These are phyloP conservation scores for Agonopterix heracliana DNA, from an alignment of 2,888 invertebrate genomes.

Conservation along the genomic window DNA sequence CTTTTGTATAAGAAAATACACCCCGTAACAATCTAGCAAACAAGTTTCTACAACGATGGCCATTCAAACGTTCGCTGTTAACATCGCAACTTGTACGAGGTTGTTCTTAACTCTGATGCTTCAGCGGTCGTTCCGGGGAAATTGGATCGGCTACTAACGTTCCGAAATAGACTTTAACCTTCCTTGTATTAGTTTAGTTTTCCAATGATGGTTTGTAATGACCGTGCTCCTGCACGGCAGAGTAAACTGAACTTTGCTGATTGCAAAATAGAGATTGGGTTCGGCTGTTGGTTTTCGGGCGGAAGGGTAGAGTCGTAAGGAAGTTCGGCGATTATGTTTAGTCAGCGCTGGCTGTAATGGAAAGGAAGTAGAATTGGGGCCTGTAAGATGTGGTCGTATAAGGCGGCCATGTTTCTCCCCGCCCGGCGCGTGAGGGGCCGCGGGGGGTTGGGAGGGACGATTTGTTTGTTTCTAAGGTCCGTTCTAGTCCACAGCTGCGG, in stretches of 20 bases:
- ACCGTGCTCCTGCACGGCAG: conserved; percentile 12
- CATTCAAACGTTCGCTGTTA: conserved; percentile 66
- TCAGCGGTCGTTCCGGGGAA: conserved; percentile 56
- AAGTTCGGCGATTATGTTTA: conserved; percentile 76
- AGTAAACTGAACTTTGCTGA: conserved; percentile 14
- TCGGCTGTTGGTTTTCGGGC: conserved; percentile 57
- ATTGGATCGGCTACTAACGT: conserved; percentile 43
- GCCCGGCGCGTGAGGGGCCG: conserved; percentile 20
- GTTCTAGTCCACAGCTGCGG: conserved; percentile 60
- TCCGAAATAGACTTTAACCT: conserved; percentile 30
- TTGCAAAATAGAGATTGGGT: conserved; percentile 31
- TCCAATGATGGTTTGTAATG: conserved; percentile 21
- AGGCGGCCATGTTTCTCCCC: conserved; percentile 51
- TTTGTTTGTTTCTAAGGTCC: conserved; percentile 73
- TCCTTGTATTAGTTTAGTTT: conserved; percentile 26
- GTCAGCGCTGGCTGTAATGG: conserved; percentile 70
- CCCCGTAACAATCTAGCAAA: conserved; percentile 53
- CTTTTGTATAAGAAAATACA: conserved; percentile 71
- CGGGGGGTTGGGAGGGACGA: conserved; percentile 37
- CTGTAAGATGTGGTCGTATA: conserved; percentile 74
- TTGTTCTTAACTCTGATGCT: conserved; percentile 72
- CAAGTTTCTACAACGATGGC: conserved; percentile 68
- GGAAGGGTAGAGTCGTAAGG: conserved; percentile 76
- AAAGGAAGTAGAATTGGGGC: conserved; percentile 75
- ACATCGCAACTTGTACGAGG: conserved; percentile 67